A percentile compares a stretch with the other conserved stretches of the same genome.
phyloP scores from a whole-genome alignment of 2,113 vertebrate genomes.

The Furnarius figulus region DNA sequence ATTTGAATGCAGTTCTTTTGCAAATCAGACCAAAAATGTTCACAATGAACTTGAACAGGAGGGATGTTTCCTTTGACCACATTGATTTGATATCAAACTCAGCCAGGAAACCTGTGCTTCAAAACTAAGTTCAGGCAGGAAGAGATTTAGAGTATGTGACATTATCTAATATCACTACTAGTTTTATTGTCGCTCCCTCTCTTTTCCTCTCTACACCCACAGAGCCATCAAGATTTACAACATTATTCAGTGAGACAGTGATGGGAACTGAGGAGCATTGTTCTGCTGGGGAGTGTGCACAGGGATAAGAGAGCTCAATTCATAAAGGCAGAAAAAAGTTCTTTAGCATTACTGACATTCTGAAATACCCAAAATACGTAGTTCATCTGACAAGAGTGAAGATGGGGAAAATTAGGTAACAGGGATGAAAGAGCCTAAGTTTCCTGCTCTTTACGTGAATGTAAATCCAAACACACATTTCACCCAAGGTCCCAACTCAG shows the following conservation, averaged over 20 bases:
- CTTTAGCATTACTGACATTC: not conserved
- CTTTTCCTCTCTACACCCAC: not conserved
- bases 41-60: not conserved
- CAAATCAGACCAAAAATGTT: not conserved
- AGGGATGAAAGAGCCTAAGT: rapidly evolving
- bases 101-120: rapidly evolving
- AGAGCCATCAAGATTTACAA: not conserved
- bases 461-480: not conserved
- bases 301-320: not conserved
- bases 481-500: not conserved
- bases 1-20: not conserved
- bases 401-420: not conserved
- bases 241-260: not conserved
- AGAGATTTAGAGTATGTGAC: not conserved
- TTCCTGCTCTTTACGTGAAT: not conserved
- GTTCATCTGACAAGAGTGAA: not conserved
- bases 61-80: not conserved
- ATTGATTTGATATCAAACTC: not conserved
- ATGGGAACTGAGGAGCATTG: not conserved
- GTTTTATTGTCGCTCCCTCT: not conserved
- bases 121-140: not conserved
- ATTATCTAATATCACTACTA: not conserved
- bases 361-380: not conserved
- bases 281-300: not conserved
- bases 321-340: not conserved